These are phyloP conservation scores for Isoperla grammatica DNA, from an alignment of 2,888 invertebrate species.

Conservation along the genomic window DNA sequence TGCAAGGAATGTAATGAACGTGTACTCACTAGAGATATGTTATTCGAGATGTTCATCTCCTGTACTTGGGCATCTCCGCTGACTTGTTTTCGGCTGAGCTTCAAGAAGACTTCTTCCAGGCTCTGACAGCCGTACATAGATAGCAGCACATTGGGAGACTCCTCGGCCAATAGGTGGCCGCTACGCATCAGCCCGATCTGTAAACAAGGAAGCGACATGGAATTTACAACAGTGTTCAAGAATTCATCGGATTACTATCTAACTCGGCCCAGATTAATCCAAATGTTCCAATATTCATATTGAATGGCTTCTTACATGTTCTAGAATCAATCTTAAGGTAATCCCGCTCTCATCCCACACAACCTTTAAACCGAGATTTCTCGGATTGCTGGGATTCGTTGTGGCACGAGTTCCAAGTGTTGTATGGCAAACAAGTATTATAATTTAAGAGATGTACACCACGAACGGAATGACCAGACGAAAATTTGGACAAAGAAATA, in stretches of 20 bases:
- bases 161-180: constrained; percentile 84
- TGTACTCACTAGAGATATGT: constrained; percentile 59
- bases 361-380: too few species aligned
- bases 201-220: constrained; percentile 28
- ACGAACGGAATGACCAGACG: too few species aligned
- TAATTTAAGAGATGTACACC: too few species aligned
- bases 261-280: background rate
- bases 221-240: too few species aligned
- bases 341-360: too few species aligned
- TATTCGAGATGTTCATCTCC: constrained; percentile 64
- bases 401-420: too few species aligned
- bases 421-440: too few species aligned
- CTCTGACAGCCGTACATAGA: constrained; percentile 77
- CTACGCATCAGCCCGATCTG: constrained; percentile 94
- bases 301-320: background rate
- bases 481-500: too few species aligned
- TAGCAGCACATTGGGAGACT: constrained; percentile 77
- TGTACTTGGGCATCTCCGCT: constrained; percentile 30
- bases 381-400: too few species aligned
- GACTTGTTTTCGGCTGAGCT: constrained; percentile 73
- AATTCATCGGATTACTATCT: background rate
- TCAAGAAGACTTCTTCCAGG: constrained; percentile 89
- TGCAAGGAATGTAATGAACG: too few species aligned
- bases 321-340: background rate
- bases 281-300: too few species aligned